Percentiles rank a stretch among this genome's conserved stretches.
Evolutionary conservation across 2,797 vertebrate species (phyloP).

Genomic region (Hydrocynus forskahlii): DNA sequence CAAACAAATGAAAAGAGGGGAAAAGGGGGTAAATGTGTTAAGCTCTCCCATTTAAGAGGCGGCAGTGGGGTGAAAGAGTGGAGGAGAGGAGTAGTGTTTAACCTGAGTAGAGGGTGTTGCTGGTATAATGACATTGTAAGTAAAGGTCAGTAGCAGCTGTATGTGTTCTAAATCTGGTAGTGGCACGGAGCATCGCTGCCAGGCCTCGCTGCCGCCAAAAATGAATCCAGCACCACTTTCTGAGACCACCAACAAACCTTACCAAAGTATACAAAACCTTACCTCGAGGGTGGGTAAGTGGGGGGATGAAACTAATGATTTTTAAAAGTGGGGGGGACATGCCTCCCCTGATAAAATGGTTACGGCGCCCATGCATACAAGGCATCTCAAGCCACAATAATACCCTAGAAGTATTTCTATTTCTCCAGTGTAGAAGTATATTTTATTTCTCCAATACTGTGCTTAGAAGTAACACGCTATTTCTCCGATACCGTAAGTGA

Average conservation of each 20-base stretch:
- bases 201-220: not conserved
- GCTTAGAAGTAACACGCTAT: too few relatives aligned
- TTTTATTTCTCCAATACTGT: too few relatives aligned
- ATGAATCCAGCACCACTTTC: not conserved
- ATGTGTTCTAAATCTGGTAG: constrained; percentile 34
- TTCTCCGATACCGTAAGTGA: too few relatives aligned
- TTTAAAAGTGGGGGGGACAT: too few relatives aligned
- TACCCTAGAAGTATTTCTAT: too few relatives aligned
- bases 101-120: not conserved
- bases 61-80: not conserved
- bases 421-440: too few relatives aligned
- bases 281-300: too few relatives aligned
- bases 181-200: not conserved
- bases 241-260: not conserved
- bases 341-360: too few relatives aligned
- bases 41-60: not conserved
- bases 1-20: constrained; percentile 23
- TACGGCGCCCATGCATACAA: too few relatives aligned
- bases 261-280: too few relatives aligned
- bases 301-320: too few relatives aligned
- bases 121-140: constrained; percentile 41
- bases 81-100: constrained; percentile 11
- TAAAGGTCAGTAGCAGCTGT: constrained; percentile 37
- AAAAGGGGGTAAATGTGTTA: not conserved
- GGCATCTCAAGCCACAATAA: too few relatives aligned